Evolutionary conservation across 1,140 invertebrate genomes (phyloP).

Genomic region (Drosophila bipectinata): DNA sequence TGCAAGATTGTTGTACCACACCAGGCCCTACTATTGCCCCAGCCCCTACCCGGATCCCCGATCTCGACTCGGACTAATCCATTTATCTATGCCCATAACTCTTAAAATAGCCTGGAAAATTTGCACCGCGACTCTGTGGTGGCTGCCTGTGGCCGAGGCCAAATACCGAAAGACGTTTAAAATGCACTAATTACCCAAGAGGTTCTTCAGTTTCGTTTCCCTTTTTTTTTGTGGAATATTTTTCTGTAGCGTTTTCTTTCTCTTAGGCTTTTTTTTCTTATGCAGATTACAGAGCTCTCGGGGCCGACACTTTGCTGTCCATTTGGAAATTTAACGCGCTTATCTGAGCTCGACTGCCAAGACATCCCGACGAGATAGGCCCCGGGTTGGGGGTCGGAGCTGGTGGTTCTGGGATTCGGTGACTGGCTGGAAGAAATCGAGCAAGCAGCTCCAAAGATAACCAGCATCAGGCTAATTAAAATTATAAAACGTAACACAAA

Average conservation of each 20-base stretch:
- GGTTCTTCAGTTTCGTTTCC: conserved; percentile 47
- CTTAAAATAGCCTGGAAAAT: conserved; percentile 82
- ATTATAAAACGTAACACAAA: conserved; percentile 54
- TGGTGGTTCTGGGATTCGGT: neutral
- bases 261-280: conserved; percentile 40
- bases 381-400: neutral
- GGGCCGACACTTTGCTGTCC: conserved; percentile 74
- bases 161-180: conserved; percentile 79
- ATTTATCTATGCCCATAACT: conserved; percentile 83
- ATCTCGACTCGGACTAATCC: conserved; percentile 62
- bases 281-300: conserved; percentile 70
- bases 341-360: conserved; percentile 73
- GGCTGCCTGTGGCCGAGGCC: conserved; percentile 46
- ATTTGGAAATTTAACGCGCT: conserved; percentile 80
- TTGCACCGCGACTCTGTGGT: conserved; percentile 43
- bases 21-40: conserved; percentile 10
- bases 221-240: conserved; percentile 11
- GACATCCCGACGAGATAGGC: conserved; percentile 45
- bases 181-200: conserved; percentile 83
- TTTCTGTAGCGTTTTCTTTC: conserved; percentile 23
- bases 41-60: neutral
- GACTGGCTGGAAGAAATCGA: conserved; percentile 63
- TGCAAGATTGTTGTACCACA: conserved; percentile 42
- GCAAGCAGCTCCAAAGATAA: conserved; percentile 71
- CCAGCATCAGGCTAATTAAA: conserved; percentile 75